Conservation (phyloP, 2,113 vertebrate genomes). For the Axis porcinus region DNA sequence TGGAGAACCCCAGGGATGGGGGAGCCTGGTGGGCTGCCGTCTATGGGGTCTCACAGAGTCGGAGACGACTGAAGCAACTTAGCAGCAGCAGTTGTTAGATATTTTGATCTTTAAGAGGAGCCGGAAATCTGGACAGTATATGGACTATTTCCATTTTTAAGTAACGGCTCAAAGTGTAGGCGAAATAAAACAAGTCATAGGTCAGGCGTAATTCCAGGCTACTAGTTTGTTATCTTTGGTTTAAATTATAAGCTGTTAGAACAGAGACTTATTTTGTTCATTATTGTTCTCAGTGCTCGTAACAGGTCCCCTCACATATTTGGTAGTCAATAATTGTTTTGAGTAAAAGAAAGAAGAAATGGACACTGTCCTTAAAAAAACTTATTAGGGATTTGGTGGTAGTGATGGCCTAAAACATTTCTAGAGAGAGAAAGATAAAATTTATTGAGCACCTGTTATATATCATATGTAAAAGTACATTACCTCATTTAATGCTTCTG, state of each 20-base stretch:
- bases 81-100: background rate
- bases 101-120: conserved; percentile 23
- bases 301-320: background rate
- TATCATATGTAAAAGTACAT: background rate
- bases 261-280: background rate
- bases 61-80: no score
- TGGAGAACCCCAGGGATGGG: no score
- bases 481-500: background rate
- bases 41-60: no score
- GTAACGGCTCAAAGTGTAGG: background rate
- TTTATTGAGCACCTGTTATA: background rate
- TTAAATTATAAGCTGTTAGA: background rate
- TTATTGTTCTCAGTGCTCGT: background rate
- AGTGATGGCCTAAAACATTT: background rate
- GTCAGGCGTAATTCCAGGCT: background rate
- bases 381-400: background rate
- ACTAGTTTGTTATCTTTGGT: background rate
- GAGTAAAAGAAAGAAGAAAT: background rate
- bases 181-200: background rate
- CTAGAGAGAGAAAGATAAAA: background rate
- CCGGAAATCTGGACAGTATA: background rate
- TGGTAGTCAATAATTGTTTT: background rate
- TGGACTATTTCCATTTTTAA: background rate
- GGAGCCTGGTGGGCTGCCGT: no score
- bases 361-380: background rate